A percentile compares a stretch with the other conserved stretches of the same genome.
These are phyloP conservation scores for Drosophila bipectinata DNA, from an alignment of 1,140 invertebrate species.

Conservation along the genomic window DNA sequence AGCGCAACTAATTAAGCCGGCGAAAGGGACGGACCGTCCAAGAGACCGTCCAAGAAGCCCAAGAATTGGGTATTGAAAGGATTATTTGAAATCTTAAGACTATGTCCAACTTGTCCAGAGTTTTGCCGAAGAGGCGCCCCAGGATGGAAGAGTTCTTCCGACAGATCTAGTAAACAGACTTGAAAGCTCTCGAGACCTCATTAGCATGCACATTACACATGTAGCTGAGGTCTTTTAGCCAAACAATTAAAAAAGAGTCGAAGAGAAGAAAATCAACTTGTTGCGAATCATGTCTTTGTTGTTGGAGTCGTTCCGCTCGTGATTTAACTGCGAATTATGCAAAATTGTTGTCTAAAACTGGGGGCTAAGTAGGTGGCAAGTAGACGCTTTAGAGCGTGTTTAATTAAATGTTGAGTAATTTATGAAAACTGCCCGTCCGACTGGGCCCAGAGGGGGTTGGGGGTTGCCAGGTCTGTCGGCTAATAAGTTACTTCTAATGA, in stretches of 20 bases:
- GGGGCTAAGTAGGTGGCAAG: conserved; percentile 81
- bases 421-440: conserved; percentile 58
- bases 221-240: conserved; percentile 37
- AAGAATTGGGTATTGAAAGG: neutral
- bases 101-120: no score
- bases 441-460: neutral
- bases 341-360: conserved; percentile 79
- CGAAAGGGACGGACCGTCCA: conserved; percentile 14
- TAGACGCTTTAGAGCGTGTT: conserved; percentile 80
- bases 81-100: no score
- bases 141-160: conserved; percentile 4
- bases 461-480: conserved; percentile 10
- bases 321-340: conserved; percentile 78
- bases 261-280: conserved; percentile 64
- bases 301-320: conserved; percentile 37
- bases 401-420: conserved; percentile 83
- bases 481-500: conserved; percentile 79
- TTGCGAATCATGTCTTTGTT: conserved; percentile 14
- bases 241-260: conserved; percentile 47
- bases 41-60: neutral
- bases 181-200: conserved; percentile 15
- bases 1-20: conserved; percentile 69
- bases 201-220: conserved; percentile 69
- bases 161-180: conserved; percentile 16
- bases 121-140: no score